A percentile compares a stretch with the other conserved stretches of the same genome.
Evolutionary conservation across 2,113 vertebrate genomes (phyloP).

Genomic region (Hippocampus guttulatus): DNA sequence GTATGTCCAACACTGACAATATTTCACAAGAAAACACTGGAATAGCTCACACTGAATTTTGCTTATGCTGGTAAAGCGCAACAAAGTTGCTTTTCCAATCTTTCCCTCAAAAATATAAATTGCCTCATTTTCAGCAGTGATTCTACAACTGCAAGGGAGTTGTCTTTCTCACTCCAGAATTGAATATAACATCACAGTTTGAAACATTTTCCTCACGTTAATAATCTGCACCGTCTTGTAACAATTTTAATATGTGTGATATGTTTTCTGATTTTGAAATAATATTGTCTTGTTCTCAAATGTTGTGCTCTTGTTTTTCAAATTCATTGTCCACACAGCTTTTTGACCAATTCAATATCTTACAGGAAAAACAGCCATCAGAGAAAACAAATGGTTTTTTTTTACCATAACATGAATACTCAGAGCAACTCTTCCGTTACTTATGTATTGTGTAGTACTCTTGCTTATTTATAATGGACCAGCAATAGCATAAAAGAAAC

Average conservation of each 20-base stretch:
- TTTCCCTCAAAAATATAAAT: conserved; percentile 29
- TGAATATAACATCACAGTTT: conserved; percentile 7
- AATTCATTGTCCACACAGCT: conserved; percentile 13
- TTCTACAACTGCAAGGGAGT: conserved; percentile 16
- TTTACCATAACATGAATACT: conserved; percentile 29
- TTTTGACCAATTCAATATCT: conserved; percentile 32
- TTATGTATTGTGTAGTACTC: conserved; percentile 47
- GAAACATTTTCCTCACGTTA: conserved; percentile 16
- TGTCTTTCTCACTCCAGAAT: conserved; percentile 13
- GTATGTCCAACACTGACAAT: conserved; percentile 53
- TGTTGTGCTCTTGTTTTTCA: conserved; percentile 8
- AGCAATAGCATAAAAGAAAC: conserved; percentile 53
- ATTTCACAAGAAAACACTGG: conserved; percentile 61
- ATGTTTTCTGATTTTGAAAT: conserved; percentile 4
- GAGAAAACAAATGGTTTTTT: conserved; percentile 13
- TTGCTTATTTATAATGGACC: conserved; percentile 65
- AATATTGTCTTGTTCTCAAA: conserved; percentile 22
- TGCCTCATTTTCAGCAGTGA: conserved; percentile 21
- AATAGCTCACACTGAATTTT: conserved; percentile 56
- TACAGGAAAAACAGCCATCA: conserved; percentile 54
- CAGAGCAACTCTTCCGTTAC: conserved; percentile 16
- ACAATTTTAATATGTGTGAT: conserved; percentile 44
- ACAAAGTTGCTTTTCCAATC: conserved; percentile 40
- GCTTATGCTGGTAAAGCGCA: conserved; percentile 34
- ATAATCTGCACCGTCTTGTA: conserved; percentile 35